Percentiles rank a stretch among this genome's conserved stretches.
These are phyloP conservation scores for Trichoplusia ni DNA, from an alignment of 1,140 invertebrate genomes.

Conservation along the genomic window DNA sequence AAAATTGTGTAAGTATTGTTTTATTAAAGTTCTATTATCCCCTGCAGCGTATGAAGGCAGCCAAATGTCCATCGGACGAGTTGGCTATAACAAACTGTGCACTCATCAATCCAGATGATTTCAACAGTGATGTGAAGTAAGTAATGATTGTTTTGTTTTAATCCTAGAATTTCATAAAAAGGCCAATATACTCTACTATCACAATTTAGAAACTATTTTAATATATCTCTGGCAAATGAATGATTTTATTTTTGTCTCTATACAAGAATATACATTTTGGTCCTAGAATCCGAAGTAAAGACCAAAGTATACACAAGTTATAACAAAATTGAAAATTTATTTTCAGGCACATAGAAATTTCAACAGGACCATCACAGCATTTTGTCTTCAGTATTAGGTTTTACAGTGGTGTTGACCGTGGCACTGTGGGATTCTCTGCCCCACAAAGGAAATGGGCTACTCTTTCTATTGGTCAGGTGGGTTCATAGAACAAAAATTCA, in stretches of 20 bases:
- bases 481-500: no score
- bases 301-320: no score
- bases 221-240: no score
- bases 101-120: slow-evolving; percentile 92
- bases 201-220: no score
- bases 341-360: slow-evolving; percentile 93
- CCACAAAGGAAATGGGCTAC: slow-evolving; percentile 98
- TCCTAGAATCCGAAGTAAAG: no score
- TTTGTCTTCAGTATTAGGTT: slow-evolving; percentile 93
- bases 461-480: slow-evolving; percentile 92
- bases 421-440: slow-evolving; percentile 94
- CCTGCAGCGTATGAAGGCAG: slow-evolving; percentile 90
- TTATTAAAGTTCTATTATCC: background rate
- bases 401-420: slow-evolving; percentile 87
- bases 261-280: no score
- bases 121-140: slow-evolving; percentile 91
- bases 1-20: slow-evolving; percentile 3
- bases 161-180: no score
- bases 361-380: slow-evolving; percentile 88
- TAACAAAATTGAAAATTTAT: background rate
- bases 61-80: slow-evolving; percentile 97
- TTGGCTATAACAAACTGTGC: slow-evolving; percentile 96
- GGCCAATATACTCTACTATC: no score
- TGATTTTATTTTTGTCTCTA: no score
- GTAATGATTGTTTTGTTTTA: slow-evolving; percentile 54